These are phyloP conservation scores for Grammomys surdaster DNA, from an alignment of 2,113 vertebrate species.

Conservation along the genomic window DNA sequence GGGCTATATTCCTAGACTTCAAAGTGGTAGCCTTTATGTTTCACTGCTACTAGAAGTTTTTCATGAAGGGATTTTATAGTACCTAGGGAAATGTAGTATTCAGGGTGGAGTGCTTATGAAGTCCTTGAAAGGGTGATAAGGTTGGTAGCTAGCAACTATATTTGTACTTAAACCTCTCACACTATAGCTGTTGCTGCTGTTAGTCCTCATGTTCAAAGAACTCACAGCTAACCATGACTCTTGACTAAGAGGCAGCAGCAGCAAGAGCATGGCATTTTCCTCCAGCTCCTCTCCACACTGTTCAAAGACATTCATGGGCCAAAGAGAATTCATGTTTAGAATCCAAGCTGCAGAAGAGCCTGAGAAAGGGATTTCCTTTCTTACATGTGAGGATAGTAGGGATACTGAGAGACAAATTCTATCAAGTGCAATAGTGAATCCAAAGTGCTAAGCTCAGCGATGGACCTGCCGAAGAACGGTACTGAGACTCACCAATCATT, in stretches of 20 bases:
- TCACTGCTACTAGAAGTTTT: conserved; percentile 10
- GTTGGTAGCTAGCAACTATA: not conserved
- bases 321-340: conserved; percentile 5
- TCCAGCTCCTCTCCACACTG: not conserved
- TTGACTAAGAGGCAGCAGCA: not conserved
- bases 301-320: not conserved
- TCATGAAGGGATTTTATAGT: conserved; percentile 2
- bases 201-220: not conserved
- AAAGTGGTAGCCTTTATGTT: not conserved
- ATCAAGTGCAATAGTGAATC: not conserved
- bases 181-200: not conserved
- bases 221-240: not conserved
- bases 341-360: not conserved
- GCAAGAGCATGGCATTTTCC: not conserved
- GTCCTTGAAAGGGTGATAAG: not conserved
- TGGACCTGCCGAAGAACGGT: not conserved
- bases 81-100: not conserved
- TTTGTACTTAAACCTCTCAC: not conserved
- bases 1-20: not conserved
- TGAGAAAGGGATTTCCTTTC: not conserved
- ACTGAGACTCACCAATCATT: not conserved
- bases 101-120: conserved; percentile 7
- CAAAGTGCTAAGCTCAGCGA: not conserved
- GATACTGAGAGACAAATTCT: not conserved
- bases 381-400: not conserved